A percentile compares a stretch with the other conserved stretches of the same genome.
These are phyloP conservation scores for Caenorhabditis imperialis DNA, from an alignment of 2,888 invertebrate genomes.

Conservation along the genomic window DNA sequence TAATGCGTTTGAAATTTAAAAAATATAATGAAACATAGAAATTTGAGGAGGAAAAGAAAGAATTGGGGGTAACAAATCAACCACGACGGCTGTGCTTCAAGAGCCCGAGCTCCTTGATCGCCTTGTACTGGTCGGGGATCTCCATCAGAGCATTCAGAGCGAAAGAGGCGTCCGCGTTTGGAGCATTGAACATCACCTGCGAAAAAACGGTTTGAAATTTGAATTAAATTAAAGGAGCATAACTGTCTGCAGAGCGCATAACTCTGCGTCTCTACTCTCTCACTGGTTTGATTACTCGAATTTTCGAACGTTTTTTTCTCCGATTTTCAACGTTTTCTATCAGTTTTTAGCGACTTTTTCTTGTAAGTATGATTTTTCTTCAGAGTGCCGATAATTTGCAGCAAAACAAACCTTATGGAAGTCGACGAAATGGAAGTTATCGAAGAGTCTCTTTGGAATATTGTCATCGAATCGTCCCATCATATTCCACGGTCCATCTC, in stretches of 20 bases:
- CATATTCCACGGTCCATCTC: conserved; percentile 81
- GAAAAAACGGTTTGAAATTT: too few species aligned
- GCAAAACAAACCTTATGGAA: conserved; percentile 78
- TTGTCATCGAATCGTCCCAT: conserved; percentile 81
- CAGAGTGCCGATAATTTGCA: too few species aligned
- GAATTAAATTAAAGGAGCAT: too few species aligned
- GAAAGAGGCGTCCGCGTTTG: conserved; percentile 79
- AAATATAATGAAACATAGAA: conserved; percentile 14
- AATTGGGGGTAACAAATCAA: conserved; percentile 47
- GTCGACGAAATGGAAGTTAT: conserved; percentile 81
- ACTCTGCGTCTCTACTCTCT: too few species aligned
- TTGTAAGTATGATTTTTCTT: too few species aligned
- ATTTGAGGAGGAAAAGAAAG: conserved; percentile 40
- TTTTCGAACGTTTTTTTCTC: background rate
- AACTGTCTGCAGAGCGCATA: too few species aligned
- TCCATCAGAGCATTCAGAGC: conserved; percentile 81
- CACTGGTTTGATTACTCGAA: too few species aligned
- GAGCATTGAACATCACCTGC: conserved; percentile 78
- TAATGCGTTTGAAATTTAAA: too few species aligned
- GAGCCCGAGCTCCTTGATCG: conserved; percentile 74
- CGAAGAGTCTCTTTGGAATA: conserved; percentile 80
- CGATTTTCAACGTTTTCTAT: too few species aligned
- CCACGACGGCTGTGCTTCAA: conserved; percentile 75
- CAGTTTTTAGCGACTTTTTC: too few species aligned
- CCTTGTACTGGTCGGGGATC: conserved; percentile 78